Percentiles rank a stretch among this genome's conserved stretches.
These are phyloP conservation scores for Limenitis camilla DNA, from an alignment of 2,888 invertebrate genomes.

Conservation along the genomic window DNA sequence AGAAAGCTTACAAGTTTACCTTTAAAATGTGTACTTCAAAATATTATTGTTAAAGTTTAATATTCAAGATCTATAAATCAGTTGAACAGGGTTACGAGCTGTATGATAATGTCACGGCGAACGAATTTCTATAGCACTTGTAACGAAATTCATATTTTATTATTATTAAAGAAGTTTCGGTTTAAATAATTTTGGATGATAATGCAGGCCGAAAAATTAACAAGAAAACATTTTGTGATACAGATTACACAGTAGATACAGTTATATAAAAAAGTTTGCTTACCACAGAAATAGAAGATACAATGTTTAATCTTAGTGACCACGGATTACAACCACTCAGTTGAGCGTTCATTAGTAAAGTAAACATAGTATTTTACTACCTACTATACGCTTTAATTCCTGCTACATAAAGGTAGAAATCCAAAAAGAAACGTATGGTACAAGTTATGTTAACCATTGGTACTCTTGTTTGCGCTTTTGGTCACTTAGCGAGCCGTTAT, in stretches of 20 bases:
- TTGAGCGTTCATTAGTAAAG: slow-evolving; percentile 39
- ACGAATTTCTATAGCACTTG: neutral
- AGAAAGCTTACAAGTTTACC: no score
- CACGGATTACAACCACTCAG: slow-evolving; percentile 33
- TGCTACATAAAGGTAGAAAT: slow-evolving; percentile 3
- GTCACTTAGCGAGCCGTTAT: slow-evolving; percentile 37
- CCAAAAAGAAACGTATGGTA: neutral
- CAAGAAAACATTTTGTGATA: no score
- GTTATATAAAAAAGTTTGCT: neutral
- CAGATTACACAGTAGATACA: no score
- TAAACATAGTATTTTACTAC: slow-evolving; percentile 33
- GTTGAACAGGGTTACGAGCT: no score
- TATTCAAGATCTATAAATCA: no score
- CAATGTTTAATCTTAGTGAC: slow-evolving; percentile 31
- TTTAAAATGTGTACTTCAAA: no score
- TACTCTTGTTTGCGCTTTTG: slow-evolving; percentile 33
- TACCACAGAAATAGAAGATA: slow-evolving; percentile 24
- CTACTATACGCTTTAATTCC: slow-evolving; percentile 9
- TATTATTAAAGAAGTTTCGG: no score
- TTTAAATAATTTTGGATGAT: no score
- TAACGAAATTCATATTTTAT: no score
- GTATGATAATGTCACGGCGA: neutral
- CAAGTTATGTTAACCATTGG: slow-evolving; percentile 21
- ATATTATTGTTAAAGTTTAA: no score
- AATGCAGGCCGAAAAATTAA: no score